These are phyloP conservation scores for Ciconia boyciana DNA, from an alignment of 2,113 vertebrate species.

Conservation along the genomic window DNA sequence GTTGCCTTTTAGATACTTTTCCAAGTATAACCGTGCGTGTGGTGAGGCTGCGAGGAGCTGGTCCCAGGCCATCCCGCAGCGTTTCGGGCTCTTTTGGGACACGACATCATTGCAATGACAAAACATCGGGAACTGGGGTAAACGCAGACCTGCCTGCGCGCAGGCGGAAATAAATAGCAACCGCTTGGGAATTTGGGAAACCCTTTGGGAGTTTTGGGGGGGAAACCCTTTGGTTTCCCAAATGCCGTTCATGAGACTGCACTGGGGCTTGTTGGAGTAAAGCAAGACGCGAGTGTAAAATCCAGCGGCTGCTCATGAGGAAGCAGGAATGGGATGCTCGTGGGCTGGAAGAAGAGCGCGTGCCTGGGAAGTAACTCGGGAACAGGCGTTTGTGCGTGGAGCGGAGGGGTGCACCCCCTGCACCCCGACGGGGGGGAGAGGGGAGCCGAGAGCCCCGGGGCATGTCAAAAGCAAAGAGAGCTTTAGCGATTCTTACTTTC, in stretches of 20 bases:
- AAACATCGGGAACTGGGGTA: neutral
- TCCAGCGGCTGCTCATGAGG: rapidly evolving
- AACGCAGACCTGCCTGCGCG: neutral
- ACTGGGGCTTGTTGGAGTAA: neutral
- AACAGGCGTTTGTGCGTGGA: rapidly evolving
- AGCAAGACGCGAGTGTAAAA: neutral
- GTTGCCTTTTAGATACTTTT: neutral
- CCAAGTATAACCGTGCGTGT: rapidly evolving
- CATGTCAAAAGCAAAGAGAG: neutral
- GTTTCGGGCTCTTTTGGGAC: rapidly evolving
- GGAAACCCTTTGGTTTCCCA: neutral
- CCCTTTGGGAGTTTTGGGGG: neutral
- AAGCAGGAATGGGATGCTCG: neutral
- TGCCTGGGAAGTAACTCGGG: neutral
- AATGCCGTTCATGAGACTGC: rapidly evolving
- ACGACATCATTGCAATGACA: rapidly evolving
- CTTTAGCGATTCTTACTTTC: neutral
- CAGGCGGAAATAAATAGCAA: neutral
- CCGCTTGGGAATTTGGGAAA: neutral
- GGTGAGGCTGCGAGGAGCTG: neutral
- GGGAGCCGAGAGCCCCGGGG: neutral
- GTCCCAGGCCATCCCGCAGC: neutral
- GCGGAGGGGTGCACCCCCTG: neutral
- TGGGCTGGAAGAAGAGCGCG: neutral
- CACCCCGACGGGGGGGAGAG: neutral